phyloP scores from a whole-genome alignment of 2,888 invertebrate genomes.

The Carcina quercana region DNA sequence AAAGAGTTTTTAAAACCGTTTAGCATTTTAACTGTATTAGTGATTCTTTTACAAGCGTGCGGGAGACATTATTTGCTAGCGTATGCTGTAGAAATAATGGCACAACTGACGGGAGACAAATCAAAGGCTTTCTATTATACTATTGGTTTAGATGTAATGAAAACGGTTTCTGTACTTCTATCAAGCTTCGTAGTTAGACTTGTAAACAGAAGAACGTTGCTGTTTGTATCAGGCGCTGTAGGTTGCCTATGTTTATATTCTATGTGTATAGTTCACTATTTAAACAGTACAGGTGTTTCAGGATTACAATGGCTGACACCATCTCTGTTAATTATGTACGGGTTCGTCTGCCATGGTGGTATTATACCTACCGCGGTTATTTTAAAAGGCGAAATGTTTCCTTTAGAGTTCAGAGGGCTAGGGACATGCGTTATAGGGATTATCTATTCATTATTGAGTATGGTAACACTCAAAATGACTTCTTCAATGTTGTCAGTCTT shows the following conservation, averaged over 20 bases:
- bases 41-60: not conserved
- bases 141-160: slow-evolving; percentile 1
- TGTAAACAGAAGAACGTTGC: slow-evolving; percentile 1
- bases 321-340: slow-evolving; percentile 1
- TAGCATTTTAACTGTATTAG: not conserved
- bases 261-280: slow-evolving; percentile 2
- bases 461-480: slow-evolving; percentile 1
- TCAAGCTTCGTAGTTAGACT: not conserved
- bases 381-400: slow-evolving; percentile 3
- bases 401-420: slow-evolving; percentile 2
- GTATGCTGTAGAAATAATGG: slow-evolving; percentile 1
- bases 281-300: not conserved
- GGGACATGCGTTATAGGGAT: not conserved
- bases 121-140: not conserved
- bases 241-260: not conserved
- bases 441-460: not conserved
- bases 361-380: not conserved
- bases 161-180: not conserved
- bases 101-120: not conserved
- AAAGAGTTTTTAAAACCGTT: not conserved
- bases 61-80: not conserved
- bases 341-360: slow-evolving; percentile 1
- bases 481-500: slow-evolving; percentile 1
- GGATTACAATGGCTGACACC: slow-evolving; percentile 1
- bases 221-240: not conserved